Evolutionary conservation across 2,113 vertebrate genomes (phyloP).

Genomic region (Rostratula benghalensis): DNA sequence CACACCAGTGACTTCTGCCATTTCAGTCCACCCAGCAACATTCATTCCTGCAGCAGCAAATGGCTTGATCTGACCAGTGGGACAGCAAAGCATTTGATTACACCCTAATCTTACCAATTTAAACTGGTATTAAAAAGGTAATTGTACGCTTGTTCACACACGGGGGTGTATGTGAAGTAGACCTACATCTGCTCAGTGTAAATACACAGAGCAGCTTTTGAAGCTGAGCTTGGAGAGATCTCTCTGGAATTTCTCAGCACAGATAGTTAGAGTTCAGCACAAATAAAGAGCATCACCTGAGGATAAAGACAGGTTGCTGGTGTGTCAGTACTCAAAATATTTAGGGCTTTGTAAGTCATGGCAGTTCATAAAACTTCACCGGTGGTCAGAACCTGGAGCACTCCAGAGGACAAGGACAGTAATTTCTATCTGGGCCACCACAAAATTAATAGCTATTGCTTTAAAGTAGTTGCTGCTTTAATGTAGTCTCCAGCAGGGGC

Average conservation of each 20-base stretch:
- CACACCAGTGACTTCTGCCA: background rate
- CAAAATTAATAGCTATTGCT: background rate
- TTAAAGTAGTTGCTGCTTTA: background rate
- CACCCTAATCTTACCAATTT: background rate
- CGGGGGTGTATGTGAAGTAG: background rate
- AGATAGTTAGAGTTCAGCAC: background rate
- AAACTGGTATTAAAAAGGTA: background rate
- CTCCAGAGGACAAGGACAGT: background rate
- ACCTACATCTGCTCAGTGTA: background rate
- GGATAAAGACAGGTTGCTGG: background rate
- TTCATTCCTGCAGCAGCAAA: background rate
- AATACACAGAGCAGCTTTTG: background rate
- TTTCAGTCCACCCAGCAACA: background rate
- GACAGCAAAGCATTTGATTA: background rate
- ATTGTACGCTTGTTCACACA: background rate
- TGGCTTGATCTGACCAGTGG: background rate
- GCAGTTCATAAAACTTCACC: background rate
- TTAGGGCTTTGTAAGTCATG: background rate
- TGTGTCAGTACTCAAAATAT: background rate
- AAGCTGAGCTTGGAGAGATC: background rate
- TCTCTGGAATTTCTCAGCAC: background rate
- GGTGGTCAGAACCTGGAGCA: background rate
- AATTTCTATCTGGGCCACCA: background rate
- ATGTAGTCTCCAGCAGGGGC: background rate
- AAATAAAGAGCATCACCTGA: background rate